Conservation (phyloP, 2,888 invertebrate genomes). For the Pollenia angustigena region DNA sequence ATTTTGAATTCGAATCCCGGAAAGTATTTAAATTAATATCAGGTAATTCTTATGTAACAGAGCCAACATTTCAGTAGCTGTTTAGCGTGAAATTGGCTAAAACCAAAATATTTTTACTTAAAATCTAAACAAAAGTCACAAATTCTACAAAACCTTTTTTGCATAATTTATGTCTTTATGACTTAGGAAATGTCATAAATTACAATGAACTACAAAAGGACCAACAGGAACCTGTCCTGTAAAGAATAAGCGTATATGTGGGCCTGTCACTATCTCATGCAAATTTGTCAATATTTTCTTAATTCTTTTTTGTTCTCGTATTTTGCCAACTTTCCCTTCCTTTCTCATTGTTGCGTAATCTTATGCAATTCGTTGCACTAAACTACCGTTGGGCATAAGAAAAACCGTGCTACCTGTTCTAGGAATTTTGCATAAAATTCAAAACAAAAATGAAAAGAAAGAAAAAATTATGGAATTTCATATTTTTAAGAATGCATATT, state of each 20-base stretch:
- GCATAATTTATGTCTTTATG: constrained; percentile 66
- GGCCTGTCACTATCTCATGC: constrained; percentile 42
- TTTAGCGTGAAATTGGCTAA: constrained; percentile 71
- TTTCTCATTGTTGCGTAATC: constrained; percentile 74
- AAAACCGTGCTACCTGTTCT: constrained; percentile 74
- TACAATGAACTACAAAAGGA: constrained; percentile 34
- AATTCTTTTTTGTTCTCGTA: constrained; percentile 19
- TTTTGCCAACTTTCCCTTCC: constrained; percentile 78
- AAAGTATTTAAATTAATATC: constrained; percentile 23
- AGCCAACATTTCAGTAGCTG: constrained; percentile 48
- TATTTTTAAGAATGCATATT: constrained; percentile 76
- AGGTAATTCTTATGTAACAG: neutral
- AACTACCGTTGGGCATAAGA: constrained; percentile 14
- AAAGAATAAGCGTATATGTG: neutral
- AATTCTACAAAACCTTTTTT: constrained; percentile 28
- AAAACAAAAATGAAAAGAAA: neutral
- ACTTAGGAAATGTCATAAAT: constrained; percentile 56
- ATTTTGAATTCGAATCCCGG: constrained; percentile 48
- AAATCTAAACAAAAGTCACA: constrained; percentile 37
- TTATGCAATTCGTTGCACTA: constrained; percentile 71
- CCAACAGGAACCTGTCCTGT: constrained; percentile 62
- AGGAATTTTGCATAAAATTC: neutral
- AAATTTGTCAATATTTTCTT: constrained; percentile 55
- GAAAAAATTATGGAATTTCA: constrained; percentile 79
- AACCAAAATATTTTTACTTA: constrained; percentile 74